Evolutionary conservation across 2,888 invertebrate genomes (phyloP), one percentile per base, ranked within the genome.

Genomic region (Troides oblongomaculatus): DNA sequence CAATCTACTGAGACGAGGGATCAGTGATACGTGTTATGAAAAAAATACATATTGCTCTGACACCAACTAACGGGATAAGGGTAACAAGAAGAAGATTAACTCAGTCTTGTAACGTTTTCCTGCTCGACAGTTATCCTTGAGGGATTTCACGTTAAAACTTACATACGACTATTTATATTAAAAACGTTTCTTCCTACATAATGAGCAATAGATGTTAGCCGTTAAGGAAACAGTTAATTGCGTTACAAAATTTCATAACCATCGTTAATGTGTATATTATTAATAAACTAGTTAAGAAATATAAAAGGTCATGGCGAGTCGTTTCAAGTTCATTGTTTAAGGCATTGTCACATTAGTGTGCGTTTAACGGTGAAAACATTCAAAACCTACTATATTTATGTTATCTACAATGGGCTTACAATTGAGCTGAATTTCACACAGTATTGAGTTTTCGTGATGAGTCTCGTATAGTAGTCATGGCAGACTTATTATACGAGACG

Each of bases 221-320:
- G 58, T 70, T 62, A 53, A 64, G 36, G 64, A 67, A 67, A 71
- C 46, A 61, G 30, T 71, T 64, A 67, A 67, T 70, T 71, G 67
- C 66, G 66, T 70, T 66, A 60, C 14, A 23, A 50, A 25, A 50
- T 71, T 67, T 71, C 70, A 71, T 71, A 71, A 71, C 56, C 70
- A 46, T 58, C 12, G 65, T 70, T 43, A 66, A 66, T 57, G 39
- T 66, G 46, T 59, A 63, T 43, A 67, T 21, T 64, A 66, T 39
- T 66, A 58, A 17, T 61, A 39, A 57, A 57, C 21, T 23, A 25
- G 43, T 66, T 70, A 56, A 63, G 70, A 70, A 70, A 70, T 70
- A 66, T 36, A 23, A 61, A 58, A 61, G 70, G 66, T 67, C 70
- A 70, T 64, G 60, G 66, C 66, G 67, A 63, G 70, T 70, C 66